These are phyloP conservation scores for Agonopterix arenella DNA, from an alignment of 2,888 invertebrate genomes.

Conservation along the genomic window DNA sequence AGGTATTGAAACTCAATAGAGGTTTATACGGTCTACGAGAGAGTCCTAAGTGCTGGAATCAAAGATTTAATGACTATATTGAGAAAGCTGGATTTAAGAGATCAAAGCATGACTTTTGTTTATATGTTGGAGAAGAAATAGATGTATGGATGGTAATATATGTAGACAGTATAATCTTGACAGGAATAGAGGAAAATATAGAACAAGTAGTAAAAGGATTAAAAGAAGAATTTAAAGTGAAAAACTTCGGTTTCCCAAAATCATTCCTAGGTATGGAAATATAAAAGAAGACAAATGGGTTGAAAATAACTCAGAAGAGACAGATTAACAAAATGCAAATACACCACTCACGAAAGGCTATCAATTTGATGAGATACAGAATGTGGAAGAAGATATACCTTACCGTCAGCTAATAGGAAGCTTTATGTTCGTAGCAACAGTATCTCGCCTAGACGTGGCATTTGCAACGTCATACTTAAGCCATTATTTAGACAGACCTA, in stretches of 20 bases:
- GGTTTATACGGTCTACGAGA: too few species aligned
- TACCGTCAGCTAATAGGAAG: slow-evolving; percentile 5
- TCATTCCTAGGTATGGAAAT: slow-evolving; percentile 9
- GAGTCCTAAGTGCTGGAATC: too few species aligned
- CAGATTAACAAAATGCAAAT: slow-evolving; percentile 6
- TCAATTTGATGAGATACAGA: background rate
- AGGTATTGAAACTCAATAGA: too few species aligned
- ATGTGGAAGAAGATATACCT: background rate
- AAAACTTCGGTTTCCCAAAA: slow-evolving; percentile 6
- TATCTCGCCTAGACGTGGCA: slow-evolving; percentile 1
- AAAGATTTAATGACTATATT: too few species aligned
- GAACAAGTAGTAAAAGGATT: slow-evolving; percentile 1
- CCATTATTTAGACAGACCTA: slow-evolving; percentile 3
- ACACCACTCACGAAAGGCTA: slow-evolving; percentile 2
- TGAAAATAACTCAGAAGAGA: slow-evolving; percentile 7
- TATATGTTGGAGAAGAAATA: too few species aligned
- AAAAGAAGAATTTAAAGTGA: slow-evolving; percentile 6
- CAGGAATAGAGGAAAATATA: slow-evolving; percentile 1
- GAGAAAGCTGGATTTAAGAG: too few species aligned
- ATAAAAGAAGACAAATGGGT: background rate
- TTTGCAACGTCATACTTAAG: slow-evolving; percentile 2
- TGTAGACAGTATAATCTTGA: slow-evolving; percentile 4
- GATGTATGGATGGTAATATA: slow-evolving; percentile 6
- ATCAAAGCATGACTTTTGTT: too few species aligned
- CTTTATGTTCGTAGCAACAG: slow-evolving; percentile 4